Evolutionary conservation across 2,113 vertebrate species (phyloP).

Genomic region (Spermophilus dauricus): DNA sequence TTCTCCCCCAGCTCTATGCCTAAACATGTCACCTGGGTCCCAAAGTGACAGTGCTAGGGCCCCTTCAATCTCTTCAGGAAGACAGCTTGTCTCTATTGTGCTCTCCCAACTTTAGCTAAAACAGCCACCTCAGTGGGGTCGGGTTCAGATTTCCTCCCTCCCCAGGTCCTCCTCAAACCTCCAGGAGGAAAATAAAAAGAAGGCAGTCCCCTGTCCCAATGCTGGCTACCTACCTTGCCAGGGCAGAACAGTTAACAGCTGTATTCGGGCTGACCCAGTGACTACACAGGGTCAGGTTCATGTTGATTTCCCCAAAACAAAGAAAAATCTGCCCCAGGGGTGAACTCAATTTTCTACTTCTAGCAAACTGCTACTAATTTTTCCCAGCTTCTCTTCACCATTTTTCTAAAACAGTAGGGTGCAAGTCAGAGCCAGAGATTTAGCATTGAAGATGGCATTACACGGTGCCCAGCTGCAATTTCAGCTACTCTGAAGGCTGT

Average conservation of each 20-base stretch:
- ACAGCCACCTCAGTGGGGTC: background rate
- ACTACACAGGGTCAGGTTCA: background rate
- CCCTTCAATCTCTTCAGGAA: background rate
- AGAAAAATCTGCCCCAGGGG: background rate
- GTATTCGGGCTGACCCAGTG: background rate
- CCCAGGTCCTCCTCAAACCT: background rate
- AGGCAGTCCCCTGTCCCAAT: background rate
- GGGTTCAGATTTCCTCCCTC: background rate
- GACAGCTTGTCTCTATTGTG: background rate
- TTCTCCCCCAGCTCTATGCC: background rate
- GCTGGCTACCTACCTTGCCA: background rate
- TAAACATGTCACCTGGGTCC: background rate
- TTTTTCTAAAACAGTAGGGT: background rate
- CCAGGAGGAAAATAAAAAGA: background rate
- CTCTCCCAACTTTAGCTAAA: slow-evolving; percentile 29
- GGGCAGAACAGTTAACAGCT: slow-evolving; percentile 36
- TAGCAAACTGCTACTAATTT: background rate
- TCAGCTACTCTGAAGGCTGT: too few relatives aligned
- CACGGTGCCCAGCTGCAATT: background rate
- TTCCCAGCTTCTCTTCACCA: background rate
- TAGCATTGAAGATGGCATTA: background rate
- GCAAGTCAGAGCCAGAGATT: background rate
- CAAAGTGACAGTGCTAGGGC: background rate
- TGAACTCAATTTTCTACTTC: background rate
- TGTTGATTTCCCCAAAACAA: slow-evolving; percentile 40